Percentiles rank a stretch among this genome's conserved stretches.
Conservation (phyloP, 2,797 vertebrate genomes). For the Amazona ochrocephala region DNA sequence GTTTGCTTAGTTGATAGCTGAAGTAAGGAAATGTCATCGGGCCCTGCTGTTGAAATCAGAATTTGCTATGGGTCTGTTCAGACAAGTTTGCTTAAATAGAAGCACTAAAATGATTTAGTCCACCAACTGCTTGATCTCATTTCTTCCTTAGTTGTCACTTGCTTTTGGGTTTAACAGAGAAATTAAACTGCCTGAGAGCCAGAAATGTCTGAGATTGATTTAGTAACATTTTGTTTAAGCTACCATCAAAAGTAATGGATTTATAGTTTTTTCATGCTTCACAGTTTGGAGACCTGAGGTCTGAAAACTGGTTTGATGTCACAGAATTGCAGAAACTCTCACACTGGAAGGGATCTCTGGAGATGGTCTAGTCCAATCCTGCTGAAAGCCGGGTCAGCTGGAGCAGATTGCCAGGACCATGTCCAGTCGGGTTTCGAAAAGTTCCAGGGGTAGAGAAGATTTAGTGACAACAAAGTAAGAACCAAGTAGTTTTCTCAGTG, state of each 20-base stretch:
- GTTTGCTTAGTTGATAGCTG: not conserved
- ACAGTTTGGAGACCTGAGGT: not conserved
- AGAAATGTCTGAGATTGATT: not conserved
- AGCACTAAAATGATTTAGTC: not conserved
- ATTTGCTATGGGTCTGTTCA: not conserved
- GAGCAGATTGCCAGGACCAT: not conserved
- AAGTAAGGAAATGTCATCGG: not conserved
- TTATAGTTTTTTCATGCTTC: not conserved
- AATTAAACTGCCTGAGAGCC: not conserved
- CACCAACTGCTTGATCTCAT: not conserved
- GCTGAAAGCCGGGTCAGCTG: not conserved
- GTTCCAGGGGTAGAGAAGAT: not conserved
- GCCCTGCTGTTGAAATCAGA: not conserved
- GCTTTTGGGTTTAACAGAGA: not conserved
- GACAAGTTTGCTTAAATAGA: not conserved
- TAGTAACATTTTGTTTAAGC: not conserved
- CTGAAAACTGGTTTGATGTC: not conserved
- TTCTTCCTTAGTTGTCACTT: not conserved
- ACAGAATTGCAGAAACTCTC: not conserved
- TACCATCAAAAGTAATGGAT: not conserved
- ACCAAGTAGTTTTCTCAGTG: not conserved
- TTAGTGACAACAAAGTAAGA: not conserved
- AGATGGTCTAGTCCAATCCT: not conserved
- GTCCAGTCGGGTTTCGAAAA: not conserved
- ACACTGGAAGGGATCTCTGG: not conserved